Conservation (phyloP, 2,888 invertebrate species). For the Lasioglossum villosulum region DNA sequence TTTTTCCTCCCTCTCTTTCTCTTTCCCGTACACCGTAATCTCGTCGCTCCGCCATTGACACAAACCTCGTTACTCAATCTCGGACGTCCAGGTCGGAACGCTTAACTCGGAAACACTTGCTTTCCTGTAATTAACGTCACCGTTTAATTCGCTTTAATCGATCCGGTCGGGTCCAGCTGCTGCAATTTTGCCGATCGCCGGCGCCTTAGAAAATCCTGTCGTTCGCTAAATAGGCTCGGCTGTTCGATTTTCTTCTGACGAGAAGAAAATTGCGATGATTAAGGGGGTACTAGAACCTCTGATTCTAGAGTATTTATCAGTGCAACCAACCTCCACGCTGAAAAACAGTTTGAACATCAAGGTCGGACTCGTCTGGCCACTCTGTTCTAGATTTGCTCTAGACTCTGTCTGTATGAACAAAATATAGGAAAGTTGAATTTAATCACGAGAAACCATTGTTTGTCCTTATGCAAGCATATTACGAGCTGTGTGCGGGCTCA, state of each 20-base stretch:
- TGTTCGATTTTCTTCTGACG: neutral
- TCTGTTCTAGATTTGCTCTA: too few relatives aligned
- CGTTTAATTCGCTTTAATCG: conserved; percentile 34
- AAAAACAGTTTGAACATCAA: too few relatives aligned
- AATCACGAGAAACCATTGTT: too few relatives aligned
- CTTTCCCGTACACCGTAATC: conserved; percentile 4
- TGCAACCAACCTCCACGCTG: too few relatives aligned
- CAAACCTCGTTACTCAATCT: conserved; percentile 55
- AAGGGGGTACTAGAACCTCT: too few relatives aligned
- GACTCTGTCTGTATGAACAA: too few relatives aligned
- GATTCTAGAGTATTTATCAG: too few relatives aligned
- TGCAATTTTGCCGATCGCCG: conserved; percentile 32
- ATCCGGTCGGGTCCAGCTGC: conserved; percentile 27
- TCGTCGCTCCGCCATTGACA: conserved; percentile 46
- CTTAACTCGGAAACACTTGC: conserved; percentile 28
- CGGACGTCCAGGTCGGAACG: conserved; percentile 21
- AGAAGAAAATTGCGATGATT: neutral
- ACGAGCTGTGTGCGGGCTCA: too few relatives aligned
- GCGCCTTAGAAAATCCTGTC: neutral
- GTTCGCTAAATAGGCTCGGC: neutral
- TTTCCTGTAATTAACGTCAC: conserved; percentile 42
- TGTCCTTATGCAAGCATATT: too few relatives aligned
- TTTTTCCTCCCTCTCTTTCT: neutral
- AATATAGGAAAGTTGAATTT: too few relatives aligned
- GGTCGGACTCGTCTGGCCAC: too few relatives aligned